Percentiles rank a stretch among this genome's conserved stretches.
These are phyloP conservation scores for Serrognathus titanus DNA, from an alignment of 2,888 invertebrate genomes.

Conservation along the genomic window DNA sequence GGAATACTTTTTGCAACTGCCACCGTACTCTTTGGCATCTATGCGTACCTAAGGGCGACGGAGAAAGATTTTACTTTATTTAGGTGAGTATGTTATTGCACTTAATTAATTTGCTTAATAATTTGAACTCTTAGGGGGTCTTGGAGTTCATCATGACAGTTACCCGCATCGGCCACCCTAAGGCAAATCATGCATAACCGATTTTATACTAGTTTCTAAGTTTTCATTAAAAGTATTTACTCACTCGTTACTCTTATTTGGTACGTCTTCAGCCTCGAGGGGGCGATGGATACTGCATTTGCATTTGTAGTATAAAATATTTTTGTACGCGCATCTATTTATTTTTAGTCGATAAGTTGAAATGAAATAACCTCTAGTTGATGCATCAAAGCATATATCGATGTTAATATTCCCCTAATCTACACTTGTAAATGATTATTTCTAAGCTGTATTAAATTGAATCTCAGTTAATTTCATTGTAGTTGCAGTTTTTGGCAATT, in stretches of 20 bases:
- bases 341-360: not conserved
- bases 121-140: conserved; percentile 27
- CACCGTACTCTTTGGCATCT: conserved; percentile 57
- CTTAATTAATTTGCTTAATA: not conserved
- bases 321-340: conserved; percentile 6
- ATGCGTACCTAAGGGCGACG: conserved; percentile 56
- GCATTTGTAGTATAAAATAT: conserved; percentile 14
- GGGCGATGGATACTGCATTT: not conserved
- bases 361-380: too few species aligned
- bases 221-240: conserved; percentile 1
- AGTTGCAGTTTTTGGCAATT: too few species aligned
- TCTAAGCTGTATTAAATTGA: too few species aligned
- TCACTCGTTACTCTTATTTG: not conserved
- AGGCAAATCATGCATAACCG: conserved; percentile 31
- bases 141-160: conserved; percentile 35
- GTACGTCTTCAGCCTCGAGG: not conserved
- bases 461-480: too few species aligned
- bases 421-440: not conserved
- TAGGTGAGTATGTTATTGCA: conserved; percentile 34
- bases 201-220: conserved; percentile 34
- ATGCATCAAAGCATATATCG: too few species aligned
- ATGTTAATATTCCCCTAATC: not conserved
- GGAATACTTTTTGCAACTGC: conserved; percentile 55
- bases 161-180: conserved; percentile 27
- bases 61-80: conserved; percentile 36